Percentiles rank a stretch among this genome's conserved stretches.
Conservation (phyloP, 35 echinoderm and acorn worm species). For the Heliocidaris tuberculata region DNA sequence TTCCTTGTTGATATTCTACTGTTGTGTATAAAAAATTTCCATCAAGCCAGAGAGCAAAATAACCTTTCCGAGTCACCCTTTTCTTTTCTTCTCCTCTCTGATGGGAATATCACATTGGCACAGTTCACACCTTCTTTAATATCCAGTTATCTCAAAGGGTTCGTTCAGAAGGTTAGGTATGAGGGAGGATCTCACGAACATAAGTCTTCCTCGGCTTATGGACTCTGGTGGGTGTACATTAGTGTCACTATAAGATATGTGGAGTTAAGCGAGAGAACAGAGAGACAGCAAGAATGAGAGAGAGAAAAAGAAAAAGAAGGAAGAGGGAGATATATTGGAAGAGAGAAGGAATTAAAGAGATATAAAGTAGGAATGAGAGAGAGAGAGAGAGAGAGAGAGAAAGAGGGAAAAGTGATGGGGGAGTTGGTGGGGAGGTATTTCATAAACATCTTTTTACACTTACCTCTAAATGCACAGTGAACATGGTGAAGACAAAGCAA, state of each 20-base stretch:
- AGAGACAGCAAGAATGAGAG: not conserved
- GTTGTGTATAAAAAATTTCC: not conserved
- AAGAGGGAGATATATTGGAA: not conserved
- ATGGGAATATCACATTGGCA: not conserved
- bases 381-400: not conserved
- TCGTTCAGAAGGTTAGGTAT: not conserved
- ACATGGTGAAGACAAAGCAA: too few relatives aligned
- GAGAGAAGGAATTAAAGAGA: not conserved
- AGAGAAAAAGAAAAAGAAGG: not conserved
- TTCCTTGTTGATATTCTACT: not conserved
- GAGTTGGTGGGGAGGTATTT: too few relatives aligned
- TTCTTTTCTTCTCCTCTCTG: not conserved
- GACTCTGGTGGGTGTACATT: not conserved
- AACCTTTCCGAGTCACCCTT: not conserved
- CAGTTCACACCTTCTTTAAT: not conserved
- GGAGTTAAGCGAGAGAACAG: not conserved
- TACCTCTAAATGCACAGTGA: too few relatives aligned
- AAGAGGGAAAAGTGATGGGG: not conserved
- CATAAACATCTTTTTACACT: too few relatives aligned
- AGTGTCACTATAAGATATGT: not conserved
- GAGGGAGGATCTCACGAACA: not conserved
- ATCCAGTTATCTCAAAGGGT: not conserved
- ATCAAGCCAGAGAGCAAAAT: not conserved
- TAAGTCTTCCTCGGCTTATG: not conserved
- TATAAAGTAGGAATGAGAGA: not conserved